Base-by-base conservation (phyloP, 1,140 invertebrate genomes). In the Brachystomella parvula region DNA sequence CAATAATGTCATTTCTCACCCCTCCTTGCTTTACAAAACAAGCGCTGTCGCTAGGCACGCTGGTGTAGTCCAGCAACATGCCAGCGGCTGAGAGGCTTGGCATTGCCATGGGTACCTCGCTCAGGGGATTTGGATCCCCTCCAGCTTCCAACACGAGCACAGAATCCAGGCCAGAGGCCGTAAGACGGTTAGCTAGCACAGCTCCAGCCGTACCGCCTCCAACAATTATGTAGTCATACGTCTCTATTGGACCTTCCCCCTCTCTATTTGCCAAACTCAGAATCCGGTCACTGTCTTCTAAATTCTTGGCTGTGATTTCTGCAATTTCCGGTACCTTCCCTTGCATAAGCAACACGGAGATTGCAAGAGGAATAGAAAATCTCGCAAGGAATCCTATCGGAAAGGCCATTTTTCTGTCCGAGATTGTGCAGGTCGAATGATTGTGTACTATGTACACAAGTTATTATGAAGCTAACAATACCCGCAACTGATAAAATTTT, bases 111-210 rank as follows among this genome's bases (percentile, higher is more conserved):
- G 75, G 75, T n/a, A 76, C 61, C 1, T 75, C 71, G 12, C 72
- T 64, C 2, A 67, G 32, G 12, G 68, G 49, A 30, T 71, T 67
- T 30, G 78, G 78, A 61, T 78, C 75, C 6, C 73, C 75, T 19
- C 84, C 85, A 65, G 82, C 80, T 77, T 87, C 85, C 17, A 82
- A 21, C 26, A 81, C 64, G 21, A 81, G 71, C 9, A 81, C 76
- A 3, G 49, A 56, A 31, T 44, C 17, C 15, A 3, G 9, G 1
- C 30, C 39, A 17, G 33, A 30, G 59, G 75, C 76, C 30, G 74
- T 76, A 30, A 83, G 74, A 17, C 82, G 74, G 60, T 76, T 80
- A 2, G 82, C 82, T 32, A 83, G 47, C 19, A 82, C 80, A 49
- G 77, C 75, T 12, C 82, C 82, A 2, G 82, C 79, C 1, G 81